These are phyloP conservation scores for Dermochelys coriacea DNA, from an alignment of 2,797 vertebrate genomes.

Conservation along the genomic window DNA sequence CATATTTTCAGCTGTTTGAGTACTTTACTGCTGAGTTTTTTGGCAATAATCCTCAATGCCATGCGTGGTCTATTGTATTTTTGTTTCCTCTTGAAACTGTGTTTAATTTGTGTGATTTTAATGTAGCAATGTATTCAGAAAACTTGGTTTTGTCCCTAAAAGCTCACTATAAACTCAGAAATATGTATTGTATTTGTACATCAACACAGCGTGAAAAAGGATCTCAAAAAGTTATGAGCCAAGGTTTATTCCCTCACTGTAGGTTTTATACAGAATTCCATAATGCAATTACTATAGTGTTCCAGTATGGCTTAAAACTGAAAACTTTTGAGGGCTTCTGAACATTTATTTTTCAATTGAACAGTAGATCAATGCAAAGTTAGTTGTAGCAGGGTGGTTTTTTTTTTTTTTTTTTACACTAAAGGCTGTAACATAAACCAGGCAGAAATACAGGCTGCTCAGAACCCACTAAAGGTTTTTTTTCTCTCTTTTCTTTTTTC, in stretches of 20 bases:
- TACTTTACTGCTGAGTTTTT: accelerated
- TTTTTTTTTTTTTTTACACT: neutral
- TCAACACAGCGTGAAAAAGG: neutral
- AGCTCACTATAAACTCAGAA: neutral
- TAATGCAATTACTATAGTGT: neutral
- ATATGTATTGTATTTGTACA: neutral
- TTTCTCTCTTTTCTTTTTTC: too few relatives aligned
- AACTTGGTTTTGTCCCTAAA: neutral
- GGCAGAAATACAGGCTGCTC: slow-evolving; percentile 29
- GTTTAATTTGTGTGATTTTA: neutral
- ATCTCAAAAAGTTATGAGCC: slow-evolving; percentile 2
- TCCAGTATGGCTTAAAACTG: neutral
- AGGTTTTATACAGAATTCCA: neutral
- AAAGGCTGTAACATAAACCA: neutral
- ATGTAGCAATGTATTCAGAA: neutral
- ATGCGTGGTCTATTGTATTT: neutral
- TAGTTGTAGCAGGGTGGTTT: neutral
- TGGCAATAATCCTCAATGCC: neutral
- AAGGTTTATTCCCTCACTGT: neutral
- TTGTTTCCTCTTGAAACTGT: neutral
- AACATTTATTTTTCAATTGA: neutral
- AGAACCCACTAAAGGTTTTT: neutral
- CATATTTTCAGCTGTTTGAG: neutral
- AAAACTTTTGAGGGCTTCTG: neutral
- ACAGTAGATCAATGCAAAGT: neutral